A percentile compares a stretch with the other conserved stretches of the same genome.
Evolutionary conservation across 2,888 invertebrate genomes (phyloP).

Genomic region (Carabus problematicus): DNA sequence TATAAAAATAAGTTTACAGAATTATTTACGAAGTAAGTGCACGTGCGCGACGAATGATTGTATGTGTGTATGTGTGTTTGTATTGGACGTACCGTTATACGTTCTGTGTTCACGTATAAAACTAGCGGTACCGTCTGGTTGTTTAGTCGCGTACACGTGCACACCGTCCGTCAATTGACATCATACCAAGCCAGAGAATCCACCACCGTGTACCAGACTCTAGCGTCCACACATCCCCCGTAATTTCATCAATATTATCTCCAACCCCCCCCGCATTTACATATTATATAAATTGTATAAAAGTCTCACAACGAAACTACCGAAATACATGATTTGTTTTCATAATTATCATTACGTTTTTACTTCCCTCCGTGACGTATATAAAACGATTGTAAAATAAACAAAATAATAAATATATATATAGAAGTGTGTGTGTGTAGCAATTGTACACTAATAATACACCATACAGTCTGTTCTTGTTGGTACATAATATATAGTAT

Average conservation of each 20-base stretch:
- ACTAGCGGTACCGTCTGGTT: conserved; percentile 9
- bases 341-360: conserved; percentile 9
- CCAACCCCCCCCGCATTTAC: background rate
- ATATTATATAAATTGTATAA: conserved; percentile 38
- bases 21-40: background rate
- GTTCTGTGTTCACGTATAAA: conserved; percentile 13
- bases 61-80: too few species aligned
- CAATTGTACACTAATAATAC: background rate
- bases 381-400: conserved; percentile 11
- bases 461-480: background rate
- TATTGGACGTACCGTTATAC: background rate
- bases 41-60: too few species aligned
- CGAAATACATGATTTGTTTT: background rate
- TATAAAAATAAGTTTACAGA: conserved; percentile 42
- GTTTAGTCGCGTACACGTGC: background rate
- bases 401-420: conserved; percentile 6
- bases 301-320: conserved; percentile 35
- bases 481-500: too few species aligned
- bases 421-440: background rate
- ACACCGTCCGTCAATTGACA: conserved; percentile 8
- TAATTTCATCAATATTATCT: too few species aligned
- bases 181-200: conserved; percentile 28
- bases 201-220: background rate
- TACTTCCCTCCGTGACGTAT: background rate
- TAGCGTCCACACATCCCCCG: too few species aligned